phyloP scores from a whole-genome alignment of 2,888 invertebrate species.

The Athripsodes cinereus region DNA sequence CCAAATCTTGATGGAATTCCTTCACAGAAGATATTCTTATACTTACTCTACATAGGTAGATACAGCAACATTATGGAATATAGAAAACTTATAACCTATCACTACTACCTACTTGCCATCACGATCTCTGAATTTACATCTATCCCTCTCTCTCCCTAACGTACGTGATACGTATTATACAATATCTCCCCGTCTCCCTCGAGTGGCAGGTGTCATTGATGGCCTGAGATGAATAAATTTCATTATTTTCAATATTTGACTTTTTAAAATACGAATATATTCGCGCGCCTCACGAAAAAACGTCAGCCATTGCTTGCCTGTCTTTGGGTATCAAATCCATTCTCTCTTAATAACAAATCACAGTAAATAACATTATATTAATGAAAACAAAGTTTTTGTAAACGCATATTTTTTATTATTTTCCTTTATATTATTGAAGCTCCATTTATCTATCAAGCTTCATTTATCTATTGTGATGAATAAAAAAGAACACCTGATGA shows the following conservation, averaged over 20 bases:
- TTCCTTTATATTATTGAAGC: no score
- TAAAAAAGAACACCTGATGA: no score
- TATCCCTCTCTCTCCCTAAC: conserved; percentile 10
- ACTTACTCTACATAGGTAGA: no score
- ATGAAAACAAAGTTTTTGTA: no score
- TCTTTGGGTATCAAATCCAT: conserved; percentile 19
- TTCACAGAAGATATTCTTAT: no score
- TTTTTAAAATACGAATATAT: conserved; percentile 29
- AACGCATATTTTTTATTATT: no score
- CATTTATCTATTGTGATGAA: no score
- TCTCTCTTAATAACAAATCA: no score
- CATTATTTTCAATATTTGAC: conserved; percentile 29
- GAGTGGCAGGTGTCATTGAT: conserved; percentile 27
- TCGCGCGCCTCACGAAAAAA: conserved; percentile 29
- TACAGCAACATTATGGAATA: background rate
- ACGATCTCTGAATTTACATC: conserved; percentile 26
- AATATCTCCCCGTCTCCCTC: conserved; percentile 12
- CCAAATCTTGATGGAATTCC: no score
- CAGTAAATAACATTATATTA: no score
- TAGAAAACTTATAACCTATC: conserved; percentile 26
- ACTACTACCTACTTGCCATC: conserved; percentile 18
- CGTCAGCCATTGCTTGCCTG: conserved; percentile 27
- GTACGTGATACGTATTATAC: background rate
- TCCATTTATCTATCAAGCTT: no score
- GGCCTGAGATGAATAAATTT: conserved; percentile 29